phyloP scores from a whole-genome alignment of 2,888 invertebrate species.

The Stratiomys singularior region DNA sequence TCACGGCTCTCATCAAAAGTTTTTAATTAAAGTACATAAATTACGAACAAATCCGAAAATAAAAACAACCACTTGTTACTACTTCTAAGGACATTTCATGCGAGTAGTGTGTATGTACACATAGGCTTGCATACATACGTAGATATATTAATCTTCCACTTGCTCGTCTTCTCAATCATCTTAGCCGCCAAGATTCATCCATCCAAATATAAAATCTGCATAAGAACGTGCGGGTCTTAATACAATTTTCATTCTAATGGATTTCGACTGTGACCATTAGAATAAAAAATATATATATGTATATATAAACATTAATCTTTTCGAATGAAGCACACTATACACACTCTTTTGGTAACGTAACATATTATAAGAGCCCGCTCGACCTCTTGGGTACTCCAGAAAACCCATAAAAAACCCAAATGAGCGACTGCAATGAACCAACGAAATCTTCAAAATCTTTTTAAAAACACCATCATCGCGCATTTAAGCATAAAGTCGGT shows the following conservation, averaged over 20 bases:
- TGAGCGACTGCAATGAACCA: not conserved
- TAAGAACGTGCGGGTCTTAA: conserved; percentile 11
- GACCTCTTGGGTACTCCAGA: conserved; percentile 1
- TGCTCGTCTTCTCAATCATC: too few species aligned
- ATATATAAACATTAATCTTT: conserved; percentile 29
- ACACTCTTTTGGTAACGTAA: conserved; percentile 1
- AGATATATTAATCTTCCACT: too few species aligned
- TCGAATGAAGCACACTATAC: conserved; percentile 12
- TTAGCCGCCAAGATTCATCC: too few species aligned
- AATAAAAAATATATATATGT: conserved; percentile 20
- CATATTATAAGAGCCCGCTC: not conserved
- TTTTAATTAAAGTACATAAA: too few species aligned
- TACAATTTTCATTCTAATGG: conserved; percentile 16
- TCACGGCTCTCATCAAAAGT: too few species aligned
- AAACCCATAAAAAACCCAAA: conserved; percentile 11
- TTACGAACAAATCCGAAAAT: too few species aligned
- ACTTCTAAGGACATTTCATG: too few species aligned
- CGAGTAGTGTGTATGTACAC: too few species aligned
- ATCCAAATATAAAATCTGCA: conserved; percentile 21
- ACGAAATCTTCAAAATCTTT: conserved; percentile 36
- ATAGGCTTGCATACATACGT: too few species aligned
- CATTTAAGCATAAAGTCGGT: conserved; percentile 29
- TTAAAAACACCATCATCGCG: conserved; percentile 32
- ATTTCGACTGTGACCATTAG: conserved; percentile 25
- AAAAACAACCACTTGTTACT: too few species aligned